Base-by-base conservation (phyloP, 2,888 invertebrate genomes). In the Panopea generosa region DNA sequence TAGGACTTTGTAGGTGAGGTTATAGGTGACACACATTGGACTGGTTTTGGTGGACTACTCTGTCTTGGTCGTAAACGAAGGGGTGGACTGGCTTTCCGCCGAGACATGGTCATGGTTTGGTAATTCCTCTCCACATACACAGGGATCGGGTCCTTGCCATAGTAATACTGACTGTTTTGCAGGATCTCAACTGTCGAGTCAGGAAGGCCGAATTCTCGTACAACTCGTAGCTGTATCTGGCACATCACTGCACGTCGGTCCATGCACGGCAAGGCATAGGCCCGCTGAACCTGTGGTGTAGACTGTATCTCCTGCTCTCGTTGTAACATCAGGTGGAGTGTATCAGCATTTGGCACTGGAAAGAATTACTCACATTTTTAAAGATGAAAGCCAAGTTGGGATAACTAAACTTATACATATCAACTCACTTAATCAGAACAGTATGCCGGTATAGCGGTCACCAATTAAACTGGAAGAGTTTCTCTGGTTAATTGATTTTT, bases 161-260 rank as follows among this genome's bases (percentile, higher is more conserved):
- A 86, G 77, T 88, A 89, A 71, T 84, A 87, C 73, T 89, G 89
- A n/a, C 87, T 85, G 66, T 89, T 89, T 56, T 90, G 88, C 67
- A 97, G 93, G 86, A 96, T 94, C 92, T 96, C 96, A 6, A 96
- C 96, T 16, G 96, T 96, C 14, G 95, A 95, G 93, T 99, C 98
- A 0, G 98, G 98, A 74, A 98, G 94, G 89, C 98, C 97, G 93
- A 97, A 96, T 93, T 99, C 98, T 55, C 98, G 95, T 16, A 98
- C 98, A 1, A 98, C 97, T 7, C 98, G 95, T 86, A 99, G 93
- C 69, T 97, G 95, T 82, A 97, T 95, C 94, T 96, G 95, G 81
- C 95, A 94, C 87, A 95, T 95, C 77, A 97, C 96, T 90, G 96
- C 96, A 84, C 95, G 95, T 62, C 96, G 94, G 82, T 96, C 91